A percentile compares a stretch with the other conserved stretches of the same genome.
Evolutionary conservation across 1,140 invertebrate species (phyloP).

Genomic region (Pantala flavescens): DNA sequence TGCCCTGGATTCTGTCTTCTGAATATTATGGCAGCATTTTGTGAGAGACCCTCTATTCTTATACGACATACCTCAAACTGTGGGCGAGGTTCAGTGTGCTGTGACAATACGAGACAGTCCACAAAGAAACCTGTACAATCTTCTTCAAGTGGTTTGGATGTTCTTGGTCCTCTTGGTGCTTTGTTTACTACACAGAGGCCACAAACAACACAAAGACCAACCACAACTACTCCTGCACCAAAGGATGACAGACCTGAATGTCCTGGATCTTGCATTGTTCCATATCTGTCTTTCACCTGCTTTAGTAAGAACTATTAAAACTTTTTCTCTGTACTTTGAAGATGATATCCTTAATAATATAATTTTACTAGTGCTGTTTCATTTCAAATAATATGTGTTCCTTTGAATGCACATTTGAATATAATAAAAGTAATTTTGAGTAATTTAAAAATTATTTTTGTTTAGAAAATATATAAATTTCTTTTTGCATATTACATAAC

Average conservation of each 20-base stretch:
- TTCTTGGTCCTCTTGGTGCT: constrained; percentile 18
- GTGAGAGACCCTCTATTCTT: constrained; percentile 62
- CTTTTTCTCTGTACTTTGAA: too few species aligned
- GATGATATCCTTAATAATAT: too few species aligned
- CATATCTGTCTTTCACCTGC: constrained; percentile 80
- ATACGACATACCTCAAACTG: constrained; percentile 63
- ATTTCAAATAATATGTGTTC: too few species aligned
- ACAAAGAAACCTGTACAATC: constrained; percentile 28
- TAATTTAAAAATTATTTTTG: too few species aligned
- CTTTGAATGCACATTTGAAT: too few species aligned
- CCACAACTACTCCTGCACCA: constrained; percentile 41
- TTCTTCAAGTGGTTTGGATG: constrained; percentile 2
- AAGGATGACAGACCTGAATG: constrained; percentile 66
- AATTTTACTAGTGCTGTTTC: too few species aligned
- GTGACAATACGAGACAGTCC: constrained; percentile 51
- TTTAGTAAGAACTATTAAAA: constrained; percentile 58
- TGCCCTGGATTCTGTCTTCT: constrained; percentile 75
- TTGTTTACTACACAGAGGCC: background rate
- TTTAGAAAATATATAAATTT: too few species aligned
- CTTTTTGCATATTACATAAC: too few species aligned
- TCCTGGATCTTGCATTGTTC: constrained; percentile 80
- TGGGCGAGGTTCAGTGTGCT: constrained; percentile 61
- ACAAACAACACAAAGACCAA: constrained; percentile 29
- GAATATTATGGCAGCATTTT: constrained; percentile 69
- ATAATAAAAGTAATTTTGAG: too few species aligned